Base-by-base conservation (phyloP, 1,140 invertebrate genomes). In the Scaptodrosophila lebanonensis region DNA sequence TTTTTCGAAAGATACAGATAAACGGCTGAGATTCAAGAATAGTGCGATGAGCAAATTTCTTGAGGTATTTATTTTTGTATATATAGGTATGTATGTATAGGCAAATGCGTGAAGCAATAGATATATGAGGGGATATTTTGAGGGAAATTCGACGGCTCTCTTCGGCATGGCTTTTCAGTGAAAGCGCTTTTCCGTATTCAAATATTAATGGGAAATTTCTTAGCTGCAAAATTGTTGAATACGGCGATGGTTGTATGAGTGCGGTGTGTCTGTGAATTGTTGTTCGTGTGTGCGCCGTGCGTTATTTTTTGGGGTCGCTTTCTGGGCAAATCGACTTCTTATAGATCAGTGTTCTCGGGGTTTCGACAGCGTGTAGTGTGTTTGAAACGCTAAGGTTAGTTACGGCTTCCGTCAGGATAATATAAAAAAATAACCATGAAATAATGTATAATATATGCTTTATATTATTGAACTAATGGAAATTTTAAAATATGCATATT, bases 361-460 rank as follows among this genome's bases (percentile, higher is more conserved):
- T 86, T 87, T 86, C 85, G 77, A 84, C 86, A 84, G 83, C 83
- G 86, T 86, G 85, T 87, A 86, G 86, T 87, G 85, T 87, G 83
- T 83, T 87, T 86, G 83, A 82, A 87, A 87, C 85, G 86, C 86
- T 87, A 87, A 87, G 86, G 86, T 87, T 84, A 68, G 86, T 87
- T 66, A 44, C 83, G 66, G 69, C 47, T 61, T 57, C 58, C 49
- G 45, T 30, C 65, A 79, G 75, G 75, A 79, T 79, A 25, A 25
- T 25, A 25, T 4, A 25, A 25, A 25, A 25, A 25, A n/a, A n/a
- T n/a, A n/a, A n/a, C n/a, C 29, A 11, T 3, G 8, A 39, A 52
- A 52, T 22, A 36, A 22, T 36, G 38, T 29, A 39, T 36, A 16
- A 40, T 8, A 42, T 47, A 22, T 9, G 0, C 42, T 17, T 17